phyloP scores from a whole-genome alignment of 2,888 invertebrate species.

The Eumacrocentrus americanus region DNA sequence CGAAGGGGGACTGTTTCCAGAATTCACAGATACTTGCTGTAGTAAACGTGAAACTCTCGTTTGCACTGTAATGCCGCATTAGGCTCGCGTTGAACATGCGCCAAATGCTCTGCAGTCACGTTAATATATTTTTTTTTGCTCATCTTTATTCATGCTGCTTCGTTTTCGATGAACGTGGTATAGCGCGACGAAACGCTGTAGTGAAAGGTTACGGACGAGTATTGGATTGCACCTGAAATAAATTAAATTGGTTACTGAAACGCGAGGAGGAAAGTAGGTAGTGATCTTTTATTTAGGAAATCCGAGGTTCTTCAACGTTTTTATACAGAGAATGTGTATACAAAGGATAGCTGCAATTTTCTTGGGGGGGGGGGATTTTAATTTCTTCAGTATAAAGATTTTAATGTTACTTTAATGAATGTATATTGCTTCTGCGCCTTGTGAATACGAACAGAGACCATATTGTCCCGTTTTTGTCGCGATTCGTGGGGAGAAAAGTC shows the following conservation, averaged over 20 bases:
- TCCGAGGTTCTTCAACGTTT: background rate
- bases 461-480: background rate
- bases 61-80: conserved; percentile 35
- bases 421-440: background rate
- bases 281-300: no score
- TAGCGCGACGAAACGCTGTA: background rate
- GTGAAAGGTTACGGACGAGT: background rate
- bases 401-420: background rate
- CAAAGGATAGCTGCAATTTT: no score
- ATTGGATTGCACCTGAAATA: background rate
- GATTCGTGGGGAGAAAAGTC: background rate
- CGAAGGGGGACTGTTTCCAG: conserved; percentile 14
- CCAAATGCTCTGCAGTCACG: conserved; percentile 45
- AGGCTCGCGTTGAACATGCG: conserved; percentile 44
- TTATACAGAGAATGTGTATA: background rate
- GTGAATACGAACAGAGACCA: background rate
- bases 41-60: conserved; percentile 22
- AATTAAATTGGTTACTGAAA: background rate
- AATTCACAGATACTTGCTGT: conserved; percentile 13
- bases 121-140: conserved; percentile 35
- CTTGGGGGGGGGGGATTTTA: no score
- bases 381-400: background rate
- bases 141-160: background rate
- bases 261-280: background rate
- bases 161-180: background rate